Conservation (phyloP, 1,140 invertebrate species). For the Drosophila virilis region DNA sequence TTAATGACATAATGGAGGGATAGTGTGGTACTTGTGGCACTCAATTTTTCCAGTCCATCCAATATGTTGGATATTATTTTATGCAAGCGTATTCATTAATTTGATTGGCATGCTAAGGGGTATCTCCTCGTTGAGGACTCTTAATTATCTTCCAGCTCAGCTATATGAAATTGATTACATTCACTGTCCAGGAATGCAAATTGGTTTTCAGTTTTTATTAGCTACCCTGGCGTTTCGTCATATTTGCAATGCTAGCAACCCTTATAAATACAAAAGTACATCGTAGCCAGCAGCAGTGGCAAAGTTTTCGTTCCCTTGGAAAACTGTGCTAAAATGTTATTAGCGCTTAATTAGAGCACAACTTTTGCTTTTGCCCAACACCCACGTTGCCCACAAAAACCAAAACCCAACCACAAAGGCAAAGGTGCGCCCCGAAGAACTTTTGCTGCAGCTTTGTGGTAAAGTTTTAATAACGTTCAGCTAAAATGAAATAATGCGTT, state of each 20-base stretch:
- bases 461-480: slow-evolving; percentile 78
- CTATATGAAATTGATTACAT: slow-evolving; percentile 15
- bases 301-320: slow-evolving; percentile 44
- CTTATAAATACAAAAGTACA: slow-evolving; percentile 12
- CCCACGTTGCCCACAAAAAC: slow-evolving; percentile 8
- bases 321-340: slow-evolving; percentile 75
- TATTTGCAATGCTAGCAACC: slow-evolving; percentile 41
- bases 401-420: slow-evolving; percentile 58
- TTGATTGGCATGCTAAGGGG: neutral
- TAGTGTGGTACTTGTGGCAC: neutral
- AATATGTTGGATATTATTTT: neutral
- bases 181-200: slow-evolving; percentile 23
- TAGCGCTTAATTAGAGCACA: slow-evolving; percentile 78
- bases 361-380: slow-evolving; percentile 38
- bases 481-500: slow-evolving; percentile 79
- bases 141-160: neutral
- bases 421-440: slow-evolving; percentile 54
- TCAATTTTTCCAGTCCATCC: neutral
- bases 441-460: slow-evolving; percentile 71
- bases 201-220: slow-evolving; percentile 32
- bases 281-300: neutral
- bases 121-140: neutral
- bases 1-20: neutral
- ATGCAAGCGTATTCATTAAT: neutral
- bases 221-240: slow-evolving; percentile 40